These are phyloP conservation scores for Rhyacichthys aspro DNA, from an alignment of 2,797 vertebrate species.

Conservation along the genomic window DNA sequence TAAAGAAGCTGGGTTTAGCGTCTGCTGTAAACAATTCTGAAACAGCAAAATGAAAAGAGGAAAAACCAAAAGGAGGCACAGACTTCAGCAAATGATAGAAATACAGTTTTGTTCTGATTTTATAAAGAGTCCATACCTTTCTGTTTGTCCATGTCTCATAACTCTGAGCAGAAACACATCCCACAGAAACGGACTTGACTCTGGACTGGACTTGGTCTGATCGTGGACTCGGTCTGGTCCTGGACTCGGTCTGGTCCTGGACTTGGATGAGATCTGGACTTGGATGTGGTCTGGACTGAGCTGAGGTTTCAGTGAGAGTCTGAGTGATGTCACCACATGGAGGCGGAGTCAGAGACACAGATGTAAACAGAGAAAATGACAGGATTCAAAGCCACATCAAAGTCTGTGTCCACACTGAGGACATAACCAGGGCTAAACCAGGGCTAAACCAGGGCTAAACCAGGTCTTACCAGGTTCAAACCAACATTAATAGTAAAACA, in stretches of 20 bases:
- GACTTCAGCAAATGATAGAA: too few relatives aligned
- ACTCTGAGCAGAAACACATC: background rate
- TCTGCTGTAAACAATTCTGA: too few relatives aligned
- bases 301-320: background rate
- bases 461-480: background rate
- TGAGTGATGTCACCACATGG: background rate
- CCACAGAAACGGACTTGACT: background rate
- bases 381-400: conserved; percentile 2
- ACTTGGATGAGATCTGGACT: too few relatives aligned
- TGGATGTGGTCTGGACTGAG: too few relatives aligned
- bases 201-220: background rate
- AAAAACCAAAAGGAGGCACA: too few relatives aligned
- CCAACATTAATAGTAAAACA: too few relatives aligned
- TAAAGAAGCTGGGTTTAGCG: too few relatives aligned
- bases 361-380: conserved; percentile 5
- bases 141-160: conserved; percentile 13
- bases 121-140: background rate
- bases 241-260: too few relatives aligned
- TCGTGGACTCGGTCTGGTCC: too few relatives aligned
- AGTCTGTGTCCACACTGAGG: background rate
- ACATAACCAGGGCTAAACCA: background rate
- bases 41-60: too few relatives aligned
- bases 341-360: background rate
- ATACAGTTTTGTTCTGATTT: too few relatives aligned
- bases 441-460: background rate